Evolutionary conservation across 2,113 vertebrate species (phyloP).

Genomic region (Phalacrocorax brasilianus): DNA sequence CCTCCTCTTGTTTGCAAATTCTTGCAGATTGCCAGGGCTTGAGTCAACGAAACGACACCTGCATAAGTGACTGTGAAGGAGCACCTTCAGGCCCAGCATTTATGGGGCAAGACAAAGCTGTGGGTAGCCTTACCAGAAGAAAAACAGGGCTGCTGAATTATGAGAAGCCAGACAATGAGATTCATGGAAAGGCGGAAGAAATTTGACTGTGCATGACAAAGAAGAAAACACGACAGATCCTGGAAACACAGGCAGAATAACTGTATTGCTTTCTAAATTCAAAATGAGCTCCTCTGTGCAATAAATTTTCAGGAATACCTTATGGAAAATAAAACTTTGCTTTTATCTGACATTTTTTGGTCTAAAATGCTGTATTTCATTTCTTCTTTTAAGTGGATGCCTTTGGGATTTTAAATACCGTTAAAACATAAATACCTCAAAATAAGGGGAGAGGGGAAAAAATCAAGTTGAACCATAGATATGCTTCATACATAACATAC

Average conservation of each 20-base stretch:
- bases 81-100: not conserved
- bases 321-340: not conserved
- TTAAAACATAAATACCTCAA: not conserved
- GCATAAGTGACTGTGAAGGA: not conserved
- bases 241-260: not conserved
- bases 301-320: not conserved
- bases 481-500: too few species aligned
- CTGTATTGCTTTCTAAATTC: not conserved
- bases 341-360: not conserved
- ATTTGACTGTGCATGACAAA: not conserved
- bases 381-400: not conserved
- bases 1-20: not conserved
- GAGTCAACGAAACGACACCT: not conserved
- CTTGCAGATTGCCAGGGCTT: not conserved
- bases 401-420: not conserved
- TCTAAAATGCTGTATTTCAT: not conserved
- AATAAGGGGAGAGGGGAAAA: not conserved
- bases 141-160: not conserved
- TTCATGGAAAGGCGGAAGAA: not conserved
- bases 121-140: not conserved
- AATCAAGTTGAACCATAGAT: not conserved
- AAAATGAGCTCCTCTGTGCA: not conserved
- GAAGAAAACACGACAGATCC: not conserved
- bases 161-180: not conserved
- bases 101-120: not conserved